Evolutionary conservation across 2,797 vertebrate genomes (phyloP).

Genomic region (Ciconia nigra): DNA sequence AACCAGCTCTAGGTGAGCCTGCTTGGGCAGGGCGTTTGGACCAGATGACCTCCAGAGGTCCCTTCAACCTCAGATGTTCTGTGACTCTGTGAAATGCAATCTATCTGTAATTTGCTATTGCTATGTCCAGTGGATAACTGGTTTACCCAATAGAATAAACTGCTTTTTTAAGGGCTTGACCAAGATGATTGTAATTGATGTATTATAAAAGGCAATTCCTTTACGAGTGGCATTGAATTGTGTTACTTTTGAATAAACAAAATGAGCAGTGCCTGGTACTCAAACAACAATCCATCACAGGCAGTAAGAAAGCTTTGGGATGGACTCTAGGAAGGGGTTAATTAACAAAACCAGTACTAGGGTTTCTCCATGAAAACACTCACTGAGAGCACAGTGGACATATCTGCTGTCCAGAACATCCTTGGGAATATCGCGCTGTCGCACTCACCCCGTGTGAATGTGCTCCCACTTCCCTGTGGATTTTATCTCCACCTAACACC

Average conservation of each 20-base stretch:
- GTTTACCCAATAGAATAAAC: not conserved
- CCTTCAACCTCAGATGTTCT: not conserved
- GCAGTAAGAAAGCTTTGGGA: not conserved
- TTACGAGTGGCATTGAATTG: not conserved
- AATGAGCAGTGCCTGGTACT: not conserved
- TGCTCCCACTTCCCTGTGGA: not conserved
- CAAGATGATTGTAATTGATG: not conserved
- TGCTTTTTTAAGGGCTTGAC: not conserved
- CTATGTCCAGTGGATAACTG: not conserved
- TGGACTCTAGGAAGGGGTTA: not conserved
- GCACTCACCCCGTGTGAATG: fast-evolving
- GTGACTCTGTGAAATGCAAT: not conserved
- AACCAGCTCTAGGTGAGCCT: not conserved
- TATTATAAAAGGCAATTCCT: not conserved
- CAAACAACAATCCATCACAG: not conserved
- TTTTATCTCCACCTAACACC: not conserved
- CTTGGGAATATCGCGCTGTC: not conserved
- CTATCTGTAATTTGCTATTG: not conserved
- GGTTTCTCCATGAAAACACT: not conserved
- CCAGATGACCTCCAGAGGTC: not conserved
- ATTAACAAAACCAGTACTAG: not conserved
- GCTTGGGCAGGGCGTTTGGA: not conserved
- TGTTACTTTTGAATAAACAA: not conserved
- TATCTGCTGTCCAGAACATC: not conserved
- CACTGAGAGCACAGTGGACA: not conserved